phyloP scores from a whole-genome alignment of 2,113 vertebrate species.

The Arizona elegans region DNA sequence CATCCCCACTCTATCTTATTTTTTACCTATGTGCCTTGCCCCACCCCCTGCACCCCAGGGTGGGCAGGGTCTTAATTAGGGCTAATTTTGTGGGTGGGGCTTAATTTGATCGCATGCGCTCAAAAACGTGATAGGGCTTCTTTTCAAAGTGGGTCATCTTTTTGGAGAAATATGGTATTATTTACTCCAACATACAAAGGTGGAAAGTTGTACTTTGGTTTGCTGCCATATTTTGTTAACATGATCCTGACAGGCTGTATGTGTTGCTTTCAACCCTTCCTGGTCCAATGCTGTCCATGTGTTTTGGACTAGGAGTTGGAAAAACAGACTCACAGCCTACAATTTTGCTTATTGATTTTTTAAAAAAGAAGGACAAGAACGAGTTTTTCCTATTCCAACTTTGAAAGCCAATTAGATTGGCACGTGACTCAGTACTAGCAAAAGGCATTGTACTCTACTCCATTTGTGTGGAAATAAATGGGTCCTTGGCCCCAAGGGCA shows the following conservation, averaged over 20 bases:
- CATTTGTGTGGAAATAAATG: neutral
- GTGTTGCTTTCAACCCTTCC: neutral
- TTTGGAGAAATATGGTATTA: neutral
- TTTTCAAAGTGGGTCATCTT: too few relatives aligned
- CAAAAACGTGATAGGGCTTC: too few relatives aligned
- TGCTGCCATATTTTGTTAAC: neutral
- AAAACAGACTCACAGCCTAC: neutral
- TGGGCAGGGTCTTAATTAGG: too few relatives aligned
- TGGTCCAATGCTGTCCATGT: neutral
- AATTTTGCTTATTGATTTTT: neutral
- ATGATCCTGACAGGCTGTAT: neutral
- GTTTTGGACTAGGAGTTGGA: neutral
- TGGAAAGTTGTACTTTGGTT: neutral
- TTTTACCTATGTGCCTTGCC: too few relatives aligned
- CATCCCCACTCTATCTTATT: too few relatives aligned
- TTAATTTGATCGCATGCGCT: too few relatives aligned
- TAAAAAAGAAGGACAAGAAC: neutral
- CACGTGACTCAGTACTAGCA: neutral
- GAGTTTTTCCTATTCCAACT: neutral
- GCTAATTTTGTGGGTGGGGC: too few relatives aligned
- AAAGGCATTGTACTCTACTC: neutral
- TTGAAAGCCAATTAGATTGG: neutral
- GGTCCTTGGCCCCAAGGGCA: neutral
- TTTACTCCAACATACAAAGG: neutral
- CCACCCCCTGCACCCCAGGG: too few relatives aligned